Conservation (phyloP, 1,140 invertebrate species). For the Chrysoperla carnea region DNA sequence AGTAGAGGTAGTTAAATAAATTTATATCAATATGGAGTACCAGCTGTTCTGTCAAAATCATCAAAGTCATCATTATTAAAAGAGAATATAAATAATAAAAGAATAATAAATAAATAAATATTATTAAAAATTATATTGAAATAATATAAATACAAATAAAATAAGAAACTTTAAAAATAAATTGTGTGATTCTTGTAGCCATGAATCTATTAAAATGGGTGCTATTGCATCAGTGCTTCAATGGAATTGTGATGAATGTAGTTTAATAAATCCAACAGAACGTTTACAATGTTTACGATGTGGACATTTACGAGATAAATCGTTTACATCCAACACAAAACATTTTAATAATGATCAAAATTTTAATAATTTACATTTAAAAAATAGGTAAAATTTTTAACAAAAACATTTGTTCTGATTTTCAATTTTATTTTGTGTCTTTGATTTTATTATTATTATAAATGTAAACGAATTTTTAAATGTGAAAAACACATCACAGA, state of each 20-base stretch:
- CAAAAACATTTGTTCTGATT: conserved; percentile 13
- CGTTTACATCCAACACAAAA: conserved; percentile 23
- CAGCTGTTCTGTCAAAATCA: neutral
- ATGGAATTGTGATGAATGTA: conserved; percentile 73
- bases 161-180: neutral
- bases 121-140: too few relatives aligned
- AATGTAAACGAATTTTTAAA: too few relatives aligned
- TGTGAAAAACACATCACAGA: too few relatives aligned
- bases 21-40: neutral
- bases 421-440: conserved; percentile 23
- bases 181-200: conserved; percentile 17
- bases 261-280: conserved; percentile 72
- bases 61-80: too few relatives aligned
- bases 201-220: conserved; percentile 43
- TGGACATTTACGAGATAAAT: conserved; percentile 24
- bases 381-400: conserved; percentile 1
- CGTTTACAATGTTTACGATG: conserved; percentile 61
- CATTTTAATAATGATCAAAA: conserved; percentile 16
- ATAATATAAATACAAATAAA: too few relatives aligned
- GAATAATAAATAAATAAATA: too few relatives aligned
- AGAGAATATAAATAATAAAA: too few relatives aligned
- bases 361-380: conserved; percentile 1
- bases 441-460: conserved; percentile 3
- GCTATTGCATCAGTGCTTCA: conserved; percentile 77
- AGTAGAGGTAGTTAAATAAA: neutral